Evolutionary conservation across 2,888 invertebrate genomes (phyloP).

Genomic region (Meiosimyza platycephala): DNA sequence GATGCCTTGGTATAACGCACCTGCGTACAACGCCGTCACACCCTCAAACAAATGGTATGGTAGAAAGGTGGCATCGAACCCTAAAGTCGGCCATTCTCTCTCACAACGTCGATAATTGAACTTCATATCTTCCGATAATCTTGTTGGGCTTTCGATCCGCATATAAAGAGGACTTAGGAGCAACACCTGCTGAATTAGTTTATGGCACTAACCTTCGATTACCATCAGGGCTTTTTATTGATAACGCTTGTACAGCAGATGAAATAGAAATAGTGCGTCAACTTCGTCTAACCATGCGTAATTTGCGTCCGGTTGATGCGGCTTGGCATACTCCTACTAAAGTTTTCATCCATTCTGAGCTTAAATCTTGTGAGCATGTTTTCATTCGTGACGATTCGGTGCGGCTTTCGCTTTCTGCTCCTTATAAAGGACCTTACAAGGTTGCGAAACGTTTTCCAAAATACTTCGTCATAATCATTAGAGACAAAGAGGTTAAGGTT

Average conservation of each 20-base stretch:
- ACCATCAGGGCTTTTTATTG: constrained; percentile 8
- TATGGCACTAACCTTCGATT: constrained; percentile 23
- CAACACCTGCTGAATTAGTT: constrained; percentile 43
- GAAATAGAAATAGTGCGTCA: neutral
- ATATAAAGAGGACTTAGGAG: constrained; percentile 51
- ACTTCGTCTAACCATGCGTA: neutral
- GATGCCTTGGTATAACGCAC: constrained; percentile 16
- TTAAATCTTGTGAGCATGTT: too few species aligned
- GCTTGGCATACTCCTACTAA: too few species aligned
- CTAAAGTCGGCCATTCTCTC: constrained; percentile 20
- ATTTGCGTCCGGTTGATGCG: neutral
- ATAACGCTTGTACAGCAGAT: constrained; percentile 1
- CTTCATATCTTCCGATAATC: constrained; percentile 52
- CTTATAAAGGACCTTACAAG: too few species aligned
- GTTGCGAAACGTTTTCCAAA: too few species aligned
- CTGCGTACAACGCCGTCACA: constrained; percentile 30
- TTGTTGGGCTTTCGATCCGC: constrained; percentile 55
- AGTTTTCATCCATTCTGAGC: too few species aligned
- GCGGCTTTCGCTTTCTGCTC: too few species aligned
- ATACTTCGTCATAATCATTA: too few species aligned
- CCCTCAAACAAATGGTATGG: constrained; percentile 36
- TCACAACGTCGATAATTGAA: neutral
- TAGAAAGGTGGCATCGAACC: constrained; percentile 34
- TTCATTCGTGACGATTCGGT: too few species aligned
- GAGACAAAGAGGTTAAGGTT: too few species aligned